Evolutionary conservation across 1,140 invertebrate genomes (phyloP).

Genomic region (Choristoneura fumiferana): DNA sequence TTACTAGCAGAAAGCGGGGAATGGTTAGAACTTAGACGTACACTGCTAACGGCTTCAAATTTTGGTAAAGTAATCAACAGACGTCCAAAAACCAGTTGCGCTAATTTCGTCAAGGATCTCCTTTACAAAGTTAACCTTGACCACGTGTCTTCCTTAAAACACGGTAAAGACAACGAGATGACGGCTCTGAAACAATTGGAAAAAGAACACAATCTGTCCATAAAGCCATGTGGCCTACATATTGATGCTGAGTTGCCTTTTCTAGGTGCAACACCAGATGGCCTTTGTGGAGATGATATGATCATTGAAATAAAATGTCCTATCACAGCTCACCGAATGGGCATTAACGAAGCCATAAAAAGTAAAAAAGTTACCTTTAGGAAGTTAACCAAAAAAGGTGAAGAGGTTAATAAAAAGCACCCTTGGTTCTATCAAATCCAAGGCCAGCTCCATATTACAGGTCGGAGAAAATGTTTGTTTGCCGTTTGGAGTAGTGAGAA

Average conservation of each 20-base stretch:
- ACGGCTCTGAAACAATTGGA: constrained; percentile 38
- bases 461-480: neutral
- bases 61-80: constrained; percentile 60
- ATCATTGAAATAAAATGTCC: constrained; percentile 1
- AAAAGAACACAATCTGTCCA: constrained; percentile 16
- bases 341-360: neutral
- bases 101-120: constrained; percentile 31
- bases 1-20: constrained; percentile 36
- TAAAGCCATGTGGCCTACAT: neutral
- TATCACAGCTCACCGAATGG: neutral
- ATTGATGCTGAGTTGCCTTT: constrained; percentile 31
- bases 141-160: constrained; percentile 30
- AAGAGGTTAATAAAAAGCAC: neutral
- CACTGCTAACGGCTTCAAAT: constrained; percentile 49
- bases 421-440: neutral
- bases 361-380: neutral
- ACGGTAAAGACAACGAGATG: constrained; percentile 47
- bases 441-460: neutral
- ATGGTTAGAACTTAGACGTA: constrained; percentile 36
- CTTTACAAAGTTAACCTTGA: constrained; percentile 33
- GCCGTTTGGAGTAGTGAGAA: neutral
- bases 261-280: constrained; percentile 64
- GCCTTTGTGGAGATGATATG: constrained; percentile 21
- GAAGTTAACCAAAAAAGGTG: neutral
- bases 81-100: constrained; percentile 38